Evolutionary conservation across 2,888 invertebrate species (phyloP).

Genomic region (Luperina nickerlii): DNA sequence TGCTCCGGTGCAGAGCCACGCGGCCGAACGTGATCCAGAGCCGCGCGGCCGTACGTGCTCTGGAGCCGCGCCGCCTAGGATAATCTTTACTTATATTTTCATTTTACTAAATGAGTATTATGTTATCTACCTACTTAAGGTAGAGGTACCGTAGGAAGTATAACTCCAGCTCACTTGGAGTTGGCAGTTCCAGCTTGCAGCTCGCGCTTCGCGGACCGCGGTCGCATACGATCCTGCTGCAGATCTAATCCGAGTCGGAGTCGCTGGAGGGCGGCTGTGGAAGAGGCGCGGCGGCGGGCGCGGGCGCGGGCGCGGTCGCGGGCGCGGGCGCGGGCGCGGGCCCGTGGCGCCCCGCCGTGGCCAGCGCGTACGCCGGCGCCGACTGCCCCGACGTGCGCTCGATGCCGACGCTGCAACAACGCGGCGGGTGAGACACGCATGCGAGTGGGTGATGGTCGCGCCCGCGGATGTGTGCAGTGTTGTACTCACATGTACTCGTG

Average conservation of each 20-base stretch:
- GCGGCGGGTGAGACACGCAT: too few relatives aligned
- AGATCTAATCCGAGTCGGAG: conserved; percentile 84
- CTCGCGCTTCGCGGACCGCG: neutral
- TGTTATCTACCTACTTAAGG: neutral
- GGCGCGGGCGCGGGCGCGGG: conserved; percentile 42
- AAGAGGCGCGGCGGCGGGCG: conserved; percentile 67
- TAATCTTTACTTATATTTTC: neutral
- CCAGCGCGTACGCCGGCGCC: conserved; percentile 74
- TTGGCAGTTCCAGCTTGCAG: too few relatives aligned
- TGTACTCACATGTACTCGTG: conserved; percentile 96
- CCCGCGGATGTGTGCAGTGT: too few relatives aligned
- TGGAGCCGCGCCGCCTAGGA: neutral
- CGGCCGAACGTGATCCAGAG: neutral
- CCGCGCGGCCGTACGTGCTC: neutral
- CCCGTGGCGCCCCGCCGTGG: conserved; percentile 66
- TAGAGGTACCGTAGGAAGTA: neutral
- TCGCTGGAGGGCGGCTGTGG: conserved; percentile 83
- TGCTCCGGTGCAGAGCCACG: too few relatives aligned
- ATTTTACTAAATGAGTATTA: neutral
- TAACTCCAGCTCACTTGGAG: too few relatives aligned
- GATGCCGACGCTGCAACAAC: conserved; percentile 93
- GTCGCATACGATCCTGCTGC: neutral
- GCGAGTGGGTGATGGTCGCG: neutral
- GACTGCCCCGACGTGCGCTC: conserved; percentile 92
- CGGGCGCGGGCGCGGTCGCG: conserved; percentile 58